Base-by-base conservation (phyloP, 1,140 invertebrate species). In the Drosophila pectinifera region DNA sequence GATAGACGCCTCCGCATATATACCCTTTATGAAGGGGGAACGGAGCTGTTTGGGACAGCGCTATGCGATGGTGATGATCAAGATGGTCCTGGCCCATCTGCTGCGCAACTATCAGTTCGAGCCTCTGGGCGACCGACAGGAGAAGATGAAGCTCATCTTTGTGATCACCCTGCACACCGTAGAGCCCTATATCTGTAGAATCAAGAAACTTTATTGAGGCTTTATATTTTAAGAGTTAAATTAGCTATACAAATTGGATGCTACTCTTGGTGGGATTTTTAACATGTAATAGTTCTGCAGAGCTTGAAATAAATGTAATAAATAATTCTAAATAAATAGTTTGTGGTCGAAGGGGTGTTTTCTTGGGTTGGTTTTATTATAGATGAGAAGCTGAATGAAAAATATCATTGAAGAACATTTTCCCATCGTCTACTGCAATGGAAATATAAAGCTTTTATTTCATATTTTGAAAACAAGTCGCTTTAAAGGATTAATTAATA, bases 11-110 rank as follows among this genome's bases (percentile, higher is more conserved):
- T 94, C 92, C 77, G 92, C 93, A 0, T 96, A 94, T 75, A 91
- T 95, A 28, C 95, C 95, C 18, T 96, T 96, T 65, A 95, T 95
- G 80, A 94, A 94, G 22, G 95, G 95, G 4, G 93, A 93, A 0
- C 93, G 95, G 64, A 96, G 95, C 82, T 96, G 95, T 78, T 94
- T 96, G 41, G 95, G 95, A 4, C 77, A 91, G 42, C 90, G 85
- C 1, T 91, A 91, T 58, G 86, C 86, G 0, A 81, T 91, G 79
- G 64, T 91, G 3, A 90, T 91, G 75, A 62, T 91, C 24, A 91
- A 91, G 43, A 7, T 73, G 4, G 76, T 76, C 0, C 6, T 92
- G 28, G 72, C 78, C 0, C 85, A 92, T 22, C 48, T 91, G 8
- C 42, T 92, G 1, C 49, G 85, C 24, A 78, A 64, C 20, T 92